Evolutionary conservation across 2,797 vertebrate species (phyloP).

Genomic region (Pangasius krempfi): DNA sequence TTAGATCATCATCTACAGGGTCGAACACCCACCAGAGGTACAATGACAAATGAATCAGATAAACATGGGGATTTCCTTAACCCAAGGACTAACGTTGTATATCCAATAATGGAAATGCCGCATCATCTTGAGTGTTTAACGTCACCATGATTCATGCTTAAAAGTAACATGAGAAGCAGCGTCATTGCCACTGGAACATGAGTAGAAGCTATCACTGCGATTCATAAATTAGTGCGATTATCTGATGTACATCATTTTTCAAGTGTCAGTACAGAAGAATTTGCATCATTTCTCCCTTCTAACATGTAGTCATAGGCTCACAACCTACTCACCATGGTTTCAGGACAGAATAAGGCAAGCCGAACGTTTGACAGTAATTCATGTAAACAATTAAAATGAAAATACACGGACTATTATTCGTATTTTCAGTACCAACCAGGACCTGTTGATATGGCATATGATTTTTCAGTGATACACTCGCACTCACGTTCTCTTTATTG

Average conservation of each 20-base stretch:
- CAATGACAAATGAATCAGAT: background rate
- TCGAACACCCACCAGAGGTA: background rate
- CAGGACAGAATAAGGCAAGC: constrained; percentile 38
- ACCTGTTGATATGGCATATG: background rate
- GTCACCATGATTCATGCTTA: constrained; percentile 17
- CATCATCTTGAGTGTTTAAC: background rate
- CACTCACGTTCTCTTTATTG: background rate
- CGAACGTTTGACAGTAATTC: constrained; percentile 33
- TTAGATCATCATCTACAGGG: constrained; percentile 25
- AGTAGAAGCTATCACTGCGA: background rate
- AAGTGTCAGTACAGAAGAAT: constrained; percentile 40
- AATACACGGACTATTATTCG: constrained; percentile 26
- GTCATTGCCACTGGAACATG: constrained; percentile 29
- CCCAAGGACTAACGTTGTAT: background rate
- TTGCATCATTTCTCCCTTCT: constrained; percentile 13
- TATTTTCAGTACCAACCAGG: background rate
- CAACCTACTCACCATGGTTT: constrained; percentile 18
- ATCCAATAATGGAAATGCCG: background rate
- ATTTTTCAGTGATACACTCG: background rate
- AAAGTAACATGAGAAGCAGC: constrained; percentile 11
- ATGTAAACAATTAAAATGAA: constrained; percentile 50
- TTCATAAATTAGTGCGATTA: constrained; percentile 33
- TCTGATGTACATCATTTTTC: constrained; percentile 10
- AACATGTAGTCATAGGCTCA: constrained; percentile 43
- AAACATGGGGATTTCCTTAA: background rate